phyloP scores from a whole-genome alignment of 92 coral and sea anemone genomes.

The Zoanthus sociatus region DNA sequence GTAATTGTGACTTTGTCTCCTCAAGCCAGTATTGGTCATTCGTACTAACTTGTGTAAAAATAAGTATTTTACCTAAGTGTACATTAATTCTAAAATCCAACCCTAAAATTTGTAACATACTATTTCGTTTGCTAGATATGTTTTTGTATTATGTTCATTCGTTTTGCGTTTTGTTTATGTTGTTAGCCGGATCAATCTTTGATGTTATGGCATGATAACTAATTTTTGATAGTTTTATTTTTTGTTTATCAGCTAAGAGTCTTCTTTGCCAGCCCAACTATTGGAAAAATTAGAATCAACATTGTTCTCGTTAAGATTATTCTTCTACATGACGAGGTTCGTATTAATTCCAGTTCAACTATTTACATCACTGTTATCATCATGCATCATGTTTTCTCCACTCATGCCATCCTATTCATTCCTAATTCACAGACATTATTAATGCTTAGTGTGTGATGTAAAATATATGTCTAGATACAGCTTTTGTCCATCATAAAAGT shows the following conservation, averaged over 20 bases:
- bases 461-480: no score
- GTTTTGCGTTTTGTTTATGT: neutral
- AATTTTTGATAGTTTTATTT: neutral
- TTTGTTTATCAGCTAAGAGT: conserved; percentile 6
- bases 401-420: neutral
- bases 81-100: no score
- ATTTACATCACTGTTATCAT: neutral
- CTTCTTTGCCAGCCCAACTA: conserved; percentile 21
- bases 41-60: no score
- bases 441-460: no score
- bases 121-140: neutral
- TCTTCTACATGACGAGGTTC: conserved; percentile 5
- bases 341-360: neutral
- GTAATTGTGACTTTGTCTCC: no score
- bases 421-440: no score
- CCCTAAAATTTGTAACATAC: no score
- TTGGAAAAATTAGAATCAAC: conserved; percentile 32
- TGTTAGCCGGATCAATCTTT: neutral
- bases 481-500: no score
- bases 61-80: no score
- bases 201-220: neutral
- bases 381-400: neutral
- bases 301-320: conserved; percentile 18
- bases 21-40: no score
- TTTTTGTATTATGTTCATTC: neutral